phyloP scores from a whole-genome alignment of 1,140 invertebrate genomes.

The Eupeodes corollae region DNA sequence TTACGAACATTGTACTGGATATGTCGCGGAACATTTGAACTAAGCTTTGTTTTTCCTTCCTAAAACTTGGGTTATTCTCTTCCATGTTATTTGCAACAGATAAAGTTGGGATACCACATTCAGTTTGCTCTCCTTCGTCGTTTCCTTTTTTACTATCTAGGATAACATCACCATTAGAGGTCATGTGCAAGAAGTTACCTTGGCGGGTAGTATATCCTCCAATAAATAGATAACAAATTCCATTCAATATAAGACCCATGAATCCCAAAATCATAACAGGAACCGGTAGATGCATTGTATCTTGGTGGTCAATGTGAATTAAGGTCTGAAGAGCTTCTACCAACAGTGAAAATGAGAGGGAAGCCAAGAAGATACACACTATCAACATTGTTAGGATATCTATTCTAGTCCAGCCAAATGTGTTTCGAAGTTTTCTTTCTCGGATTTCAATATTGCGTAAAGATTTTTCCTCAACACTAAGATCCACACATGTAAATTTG shows the following conservation, averaged over 20 bases:
- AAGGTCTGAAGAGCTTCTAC: conserved; percentile 72
- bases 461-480: conserved; percentile 18
- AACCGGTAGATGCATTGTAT: conserved; percentile 45
- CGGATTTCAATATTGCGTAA: conserved; percentile 22
- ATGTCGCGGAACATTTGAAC: conserved; percentile 51
- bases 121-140: conserved; percentile 7
- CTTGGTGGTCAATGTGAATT: conserved; percentile 62
- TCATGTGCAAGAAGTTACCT: conserved; percentile 57
- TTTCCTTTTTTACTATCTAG: conserved; percentile 40
- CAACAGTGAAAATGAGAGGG: conserved; percentile 69
- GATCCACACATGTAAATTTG: background rate
- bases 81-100: conserved; percentile 16
- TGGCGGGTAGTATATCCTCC: conserved; percentile 72
- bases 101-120: conserved; percentile 5
- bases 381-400: conserved; percentile 71
- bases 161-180: conserved; percentile 51
- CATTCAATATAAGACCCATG: conserved; percentile 56
- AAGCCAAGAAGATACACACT: conserved; percentile 72
- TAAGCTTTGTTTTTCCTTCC: conserved; percentile 35
- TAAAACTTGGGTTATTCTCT: conserved; percentile 21
- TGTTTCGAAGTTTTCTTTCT: conserved; percentile 65
- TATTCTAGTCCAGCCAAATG: conserved; percentile 83
- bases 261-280: conserved; percentile 51
- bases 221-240: conserved; percentile 59
- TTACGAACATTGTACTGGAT: conserved; percentile 54